Percentiles rank a stretch among this genome's conserved stretches.
These are phyloP conservation scores for Muntiacus reevesi DNA, from an alignment of 2,113 vertebrate species.

Conservation along the genomic window DNA sequence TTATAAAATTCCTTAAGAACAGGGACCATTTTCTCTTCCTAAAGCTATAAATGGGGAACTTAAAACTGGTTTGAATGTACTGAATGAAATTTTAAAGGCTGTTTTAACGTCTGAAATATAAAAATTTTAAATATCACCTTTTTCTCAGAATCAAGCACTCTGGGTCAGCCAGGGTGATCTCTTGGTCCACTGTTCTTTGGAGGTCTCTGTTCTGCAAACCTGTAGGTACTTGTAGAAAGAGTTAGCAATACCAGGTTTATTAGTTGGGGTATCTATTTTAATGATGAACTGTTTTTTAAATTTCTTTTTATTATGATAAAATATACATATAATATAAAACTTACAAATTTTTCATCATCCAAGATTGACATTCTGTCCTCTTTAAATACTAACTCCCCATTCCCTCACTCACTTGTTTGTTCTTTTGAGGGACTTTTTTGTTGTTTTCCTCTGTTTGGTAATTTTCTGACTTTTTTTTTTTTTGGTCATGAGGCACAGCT, in stretches of 20 bases:
- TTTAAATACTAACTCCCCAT: not conserved
- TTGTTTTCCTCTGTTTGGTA: not conserved
- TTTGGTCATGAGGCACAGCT: not conserved
- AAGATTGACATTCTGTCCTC: not conserved
- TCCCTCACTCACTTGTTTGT: not conserved
- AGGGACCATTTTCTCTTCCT: not conserved
- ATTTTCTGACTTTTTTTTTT: not conserved
- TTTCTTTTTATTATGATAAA: not conserved
- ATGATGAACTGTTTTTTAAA: not conserved
- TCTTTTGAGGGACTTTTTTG: not conserved
- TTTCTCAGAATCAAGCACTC: not conserved
- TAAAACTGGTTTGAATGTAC: not conserved
- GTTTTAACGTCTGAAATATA: not conserved
- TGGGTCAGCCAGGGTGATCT: too few relatives aligned
- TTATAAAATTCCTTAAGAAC: not conserved
- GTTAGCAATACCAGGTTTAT: not conserved
- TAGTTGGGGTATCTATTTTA: not conserved
- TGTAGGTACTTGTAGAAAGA: not conserved
- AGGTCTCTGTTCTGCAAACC: not conserved
- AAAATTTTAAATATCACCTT: not conserved
- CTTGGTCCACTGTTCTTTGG: not conserved
- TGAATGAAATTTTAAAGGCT: not conserved
- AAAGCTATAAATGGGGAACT: not conserved
- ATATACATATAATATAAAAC: not conserved
- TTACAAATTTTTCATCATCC: not conserved